phyloP scores from a whole-genome alignment of 1,140 invertebrate species.

The Hyles vespertilio region DNA sequence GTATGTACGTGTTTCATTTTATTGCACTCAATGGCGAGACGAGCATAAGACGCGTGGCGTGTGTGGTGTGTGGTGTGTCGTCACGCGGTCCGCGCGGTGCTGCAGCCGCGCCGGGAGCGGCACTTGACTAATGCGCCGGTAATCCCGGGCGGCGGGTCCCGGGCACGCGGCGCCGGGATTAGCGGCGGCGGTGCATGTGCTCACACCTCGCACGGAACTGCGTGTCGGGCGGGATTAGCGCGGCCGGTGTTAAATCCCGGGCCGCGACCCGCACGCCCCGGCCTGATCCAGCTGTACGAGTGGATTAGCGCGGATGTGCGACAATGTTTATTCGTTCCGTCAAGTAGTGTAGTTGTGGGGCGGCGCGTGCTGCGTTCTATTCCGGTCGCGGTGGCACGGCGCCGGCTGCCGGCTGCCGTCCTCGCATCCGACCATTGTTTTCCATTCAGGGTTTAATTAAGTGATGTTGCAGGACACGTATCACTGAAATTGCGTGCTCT shows the following conservation, averaged over 20 bases:
- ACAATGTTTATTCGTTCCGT: too few species aligned
- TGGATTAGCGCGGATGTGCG: too few species aligned
- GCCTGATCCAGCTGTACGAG: too few species aligned
- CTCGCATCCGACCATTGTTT: too few species aligned
- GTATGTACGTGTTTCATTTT: too few species aligned
- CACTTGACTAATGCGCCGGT: constrained; percentile 2
- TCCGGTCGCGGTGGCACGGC: too few species aligned
- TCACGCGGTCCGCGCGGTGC: neutral
- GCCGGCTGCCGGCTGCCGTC: too few species aligned
- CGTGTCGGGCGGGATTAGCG: constrained; percentile 9
- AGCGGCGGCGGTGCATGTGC: constrained; percentile 3
- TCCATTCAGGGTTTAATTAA: too few species aligned
- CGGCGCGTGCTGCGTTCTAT: too few species aligned
- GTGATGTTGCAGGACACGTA: too few species aligned
- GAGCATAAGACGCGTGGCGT: neutral
- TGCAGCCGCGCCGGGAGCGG: neutral
- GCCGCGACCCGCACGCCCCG: neutral
- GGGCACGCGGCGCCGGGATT: neutral
- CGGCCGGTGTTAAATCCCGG: constrained; percentile 7
- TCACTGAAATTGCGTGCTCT: too few species aligned
- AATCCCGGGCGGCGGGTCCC: neutral
- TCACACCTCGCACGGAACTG: neutral
- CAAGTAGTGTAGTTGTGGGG: too few species aligned
- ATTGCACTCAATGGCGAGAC: neutral
- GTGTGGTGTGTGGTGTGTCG: neutral